A percentile compares a stretch with the other conserved stretches of the same genome.
Conservation (phyloP, 2,888 invertebrate genomes). For the Unio delphinus region DNA sequence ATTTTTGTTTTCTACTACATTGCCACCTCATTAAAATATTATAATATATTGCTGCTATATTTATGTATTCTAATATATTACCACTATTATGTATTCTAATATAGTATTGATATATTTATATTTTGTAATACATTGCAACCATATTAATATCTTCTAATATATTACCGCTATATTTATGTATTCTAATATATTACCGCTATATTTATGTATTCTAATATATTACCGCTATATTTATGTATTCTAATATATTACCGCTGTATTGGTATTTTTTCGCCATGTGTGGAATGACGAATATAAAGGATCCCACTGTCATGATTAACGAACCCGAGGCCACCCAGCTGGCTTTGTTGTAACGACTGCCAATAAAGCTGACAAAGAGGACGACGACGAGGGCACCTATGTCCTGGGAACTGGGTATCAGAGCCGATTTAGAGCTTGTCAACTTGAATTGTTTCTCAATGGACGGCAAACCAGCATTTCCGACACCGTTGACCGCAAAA, state of each 20-base stretch:
- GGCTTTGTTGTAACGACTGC: constrained; percentile 42
- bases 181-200: too few relatives aligned
- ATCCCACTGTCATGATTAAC: constrained; percentile 46
- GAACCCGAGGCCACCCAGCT: constrained; percentile 44
- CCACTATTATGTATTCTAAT: constrained; percentile 26
- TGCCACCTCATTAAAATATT: neutral
- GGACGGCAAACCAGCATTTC: constrained; percentile 43
- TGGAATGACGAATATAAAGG: constrained; percentile 49
- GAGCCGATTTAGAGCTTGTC: constrained; percentile 35
- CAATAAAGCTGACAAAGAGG: constrained; percentile 46
- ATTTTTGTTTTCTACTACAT: too few relatives aligned
- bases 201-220: neutral
- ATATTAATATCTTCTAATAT: too few relatives aligned
- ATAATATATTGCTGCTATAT: neutral
- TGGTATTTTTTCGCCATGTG: constrained; percentile 37
- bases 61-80: constrained; percentile 2
- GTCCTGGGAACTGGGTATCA: constrained; percentile 26
- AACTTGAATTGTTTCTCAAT: constrained; percentile 49
- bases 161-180: too few relatives aligned
- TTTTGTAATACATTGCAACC: too few relatives aligned
- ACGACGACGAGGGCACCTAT: constrained; percentile 45
- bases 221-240: neutral
- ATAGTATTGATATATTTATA: too few relatives aligned
- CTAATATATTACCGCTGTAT: constrained; percentile 21
- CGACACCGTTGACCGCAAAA: constrained; percentile 51